Base-by-base conservation (phyloP, 2,113 vertebrate genomes). In the Pangasianodon gigas region DNA sequence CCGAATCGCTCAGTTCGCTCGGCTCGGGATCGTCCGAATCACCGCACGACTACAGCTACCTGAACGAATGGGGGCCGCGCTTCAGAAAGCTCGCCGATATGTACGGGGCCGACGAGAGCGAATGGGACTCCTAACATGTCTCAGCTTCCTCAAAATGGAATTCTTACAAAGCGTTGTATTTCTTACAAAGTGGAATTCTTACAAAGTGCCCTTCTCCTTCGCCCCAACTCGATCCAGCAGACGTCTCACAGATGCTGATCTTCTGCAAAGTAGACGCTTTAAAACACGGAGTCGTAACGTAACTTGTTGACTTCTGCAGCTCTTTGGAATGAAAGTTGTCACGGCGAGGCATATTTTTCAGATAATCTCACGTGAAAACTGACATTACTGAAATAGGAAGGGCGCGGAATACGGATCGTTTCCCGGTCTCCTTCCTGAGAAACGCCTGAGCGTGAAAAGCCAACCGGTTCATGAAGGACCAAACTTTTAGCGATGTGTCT, bases 11-110 rank as follows among this genome's bases (percentile, higher is more conserved):
- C 89, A 99, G 98, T 95, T 99, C 98, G 0, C 94, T 99, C 93
- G 98, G 96, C 89, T 98, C 98, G 0, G 95, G 93, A 67, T 97
- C 97, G 18, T 97, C 97, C 0, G 97, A 98, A 0, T 96, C 96
- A 2, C 97, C 97, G 88, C 97, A 99, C 91, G 97, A 99, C 96
- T 99, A 99, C 0, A 96, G 98, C 93, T 99, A 99, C 95, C 97
- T 99, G 89, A 98, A 97, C 92, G 97, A 99, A 93, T 99, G 98
- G 98, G 98, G 98, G 8, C 98, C 98, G 0, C 95, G 98, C 2
- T 99, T 99, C 95, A 97, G 97, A 93, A 99, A 98, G 94, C 95
- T 99, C 11, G 98, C 98, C 0, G 98, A 99, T 89, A 96, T 99
- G 97, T 99, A 99, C 10, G 97, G 97, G 0, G 93, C 96, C 2